Evolutionary conservation across 37 sponge, comb jelly and placozoan species (phyloP).

Genomic region (Oopsacas minuta): DNA sequence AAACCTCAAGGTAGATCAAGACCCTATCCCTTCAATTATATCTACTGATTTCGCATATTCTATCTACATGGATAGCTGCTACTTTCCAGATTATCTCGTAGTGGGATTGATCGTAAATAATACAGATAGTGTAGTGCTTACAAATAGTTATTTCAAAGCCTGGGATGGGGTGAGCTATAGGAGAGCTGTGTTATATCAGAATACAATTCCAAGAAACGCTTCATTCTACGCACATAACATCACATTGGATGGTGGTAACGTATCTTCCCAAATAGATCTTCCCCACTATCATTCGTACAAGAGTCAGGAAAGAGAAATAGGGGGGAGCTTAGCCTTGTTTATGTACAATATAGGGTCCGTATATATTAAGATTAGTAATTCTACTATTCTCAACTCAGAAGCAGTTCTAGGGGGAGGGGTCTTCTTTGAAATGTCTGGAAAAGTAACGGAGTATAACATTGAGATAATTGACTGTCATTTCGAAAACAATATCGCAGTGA

Average conservation of each 20-base stretch:
- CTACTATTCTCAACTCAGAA: not conserved
- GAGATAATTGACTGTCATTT: not conserved
- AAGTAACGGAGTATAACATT: not conserved
- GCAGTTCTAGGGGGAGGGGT: not conserved
- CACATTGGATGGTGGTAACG: not conserved
- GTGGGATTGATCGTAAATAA: not conserved
- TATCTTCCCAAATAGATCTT: not conserved
- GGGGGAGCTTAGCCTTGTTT: not conserved
- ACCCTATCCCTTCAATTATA: not conserved
- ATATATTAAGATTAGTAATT: not conserved
- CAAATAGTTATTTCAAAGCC: conserved; percentile 7
- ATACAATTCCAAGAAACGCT: not conserved
- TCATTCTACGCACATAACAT: not conserved
- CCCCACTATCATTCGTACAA: not conserved
- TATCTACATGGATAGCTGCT: not conserved
- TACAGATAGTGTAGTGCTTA: not conserved
- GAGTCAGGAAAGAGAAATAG: not conserved
- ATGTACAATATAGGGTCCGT: not conserved
- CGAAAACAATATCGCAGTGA: not conserved
- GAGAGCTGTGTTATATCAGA: not conserved
- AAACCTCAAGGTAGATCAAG: not conserved
- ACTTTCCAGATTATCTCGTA: not conserved
- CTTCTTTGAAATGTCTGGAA: not conserved
- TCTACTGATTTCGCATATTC: not conserved
- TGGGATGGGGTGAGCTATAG: not conserved